A percentile compares a stretch with the other conserved stretches of the same genome.
These are phyloP conservation scores for Deroplatys truncata DNA, from an alignment of 2,888 invertebrate genomes.

Conservation along the genomic window DNA sequence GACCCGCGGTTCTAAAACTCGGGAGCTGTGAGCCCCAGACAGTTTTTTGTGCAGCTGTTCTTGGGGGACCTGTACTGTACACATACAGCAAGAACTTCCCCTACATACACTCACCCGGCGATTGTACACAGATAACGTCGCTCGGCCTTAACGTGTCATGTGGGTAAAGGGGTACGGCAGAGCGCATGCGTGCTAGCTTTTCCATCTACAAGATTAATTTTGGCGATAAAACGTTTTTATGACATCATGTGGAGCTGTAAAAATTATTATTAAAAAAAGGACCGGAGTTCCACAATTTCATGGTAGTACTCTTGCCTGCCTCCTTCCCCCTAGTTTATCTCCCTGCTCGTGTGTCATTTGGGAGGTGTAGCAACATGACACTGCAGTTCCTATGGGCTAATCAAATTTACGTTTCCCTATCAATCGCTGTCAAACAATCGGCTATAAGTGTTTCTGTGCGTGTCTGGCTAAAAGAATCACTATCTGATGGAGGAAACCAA, in stretches of 20 bases:
- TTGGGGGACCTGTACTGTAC: not conserved
- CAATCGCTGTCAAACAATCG: not conserved
- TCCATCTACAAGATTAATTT: not conserved
- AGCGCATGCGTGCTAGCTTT: not conserved
- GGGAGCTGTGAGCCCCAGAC: not conserved
- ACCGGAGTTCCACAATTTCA: not conserved
- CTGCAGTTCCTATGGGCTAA: not conserved
- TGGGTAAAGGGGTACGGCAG: not conserved
- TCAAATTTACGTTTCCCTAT: not conserved
- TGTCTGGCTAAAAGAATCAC: too few relatives aligned
- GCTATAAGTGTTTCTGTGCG: not conserved
- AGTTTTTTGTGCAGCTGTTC: not conserved
- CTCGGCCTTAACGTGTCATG: not conserved
- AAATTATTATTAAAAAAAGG: slow-evolving; percentile 13
- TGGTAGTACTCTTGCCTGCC: not conserved
- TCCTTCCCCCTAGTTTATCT: not conserved
- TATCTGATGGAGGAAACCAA: too few relatives aligned
- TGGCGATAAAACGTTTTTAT: slow-evolving; percentile 4
- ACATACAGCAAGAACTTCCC: not conserved
- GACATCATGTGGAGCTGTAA: slow-evolving; percentile 14
- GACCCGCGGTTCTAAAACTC: too few relatives aligned
- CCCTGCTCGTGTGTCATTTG: not conserved
- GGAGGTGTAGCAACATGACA: not conserved
- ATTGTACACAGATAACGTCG: not conserved
- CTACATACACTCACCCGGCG: not conserved